Evolutionary conservation across 2,113 vertebrate genomes (phyloP).

Genomic region (Mola mola): DNA sequence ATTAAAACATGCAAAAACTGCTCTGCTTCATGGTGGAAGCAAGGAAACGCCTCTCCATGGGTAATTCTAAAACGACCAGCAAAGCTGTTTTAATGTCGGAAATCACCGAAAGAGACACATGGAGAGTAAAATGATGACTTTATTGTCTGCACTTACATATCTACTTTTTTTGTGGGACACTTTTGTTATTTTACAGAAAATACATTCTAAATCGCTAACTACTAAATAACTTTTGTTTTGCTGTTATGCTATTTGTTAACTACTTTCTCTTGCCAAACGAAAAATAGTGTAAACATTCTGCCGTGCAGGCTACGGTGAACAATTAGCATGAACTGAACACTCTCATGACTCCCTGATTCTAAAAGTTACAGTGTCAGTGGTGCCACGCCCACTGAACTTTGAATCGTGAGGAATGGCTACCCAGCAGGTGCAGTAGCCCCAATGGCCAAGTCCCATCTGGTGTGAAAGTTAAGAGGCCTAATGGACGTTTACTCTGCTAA

Average conservation of each 20-base stretch:
- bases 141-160: too few relatives aligned
- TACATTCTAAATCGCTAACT: neutral
- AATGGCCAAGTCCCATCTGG: neutral
- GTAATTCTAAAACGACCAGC: neutral
- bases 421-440: accelerated
- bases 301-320: neutral
- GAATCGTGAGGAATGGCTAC: neutral
- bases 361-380: neutral
- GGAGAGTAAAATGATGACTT: slow-evolving; percentile 6
- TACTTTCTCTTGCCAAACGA: neutral
- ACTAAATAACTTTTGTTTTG: neutral
- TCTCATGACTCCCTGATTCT: neutral
- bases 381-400: neutral
- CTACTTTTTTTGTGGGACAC: too few relatives aligned
- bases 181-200: too few relatives aligned
- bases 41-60: too few relatives aligned
- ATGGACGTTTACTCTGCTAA: slow-evolving; percentile 77
- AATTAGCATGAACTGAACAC: neutral
- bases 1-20: neutral
- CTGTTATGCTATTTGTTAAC: neutral
- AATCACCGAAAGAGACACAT: slow-evolving; percentile 6
- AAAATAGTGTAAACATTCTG: neutral
- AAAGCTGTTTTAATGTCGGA: neutral
- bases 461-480: slow-evolving; percentile 73
- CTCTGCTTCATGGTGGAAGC: neutral